phyloP scores from a whole-genome alignment of 1,140 invertebrate genomes.

The Zaprionus taronus region DNA sequence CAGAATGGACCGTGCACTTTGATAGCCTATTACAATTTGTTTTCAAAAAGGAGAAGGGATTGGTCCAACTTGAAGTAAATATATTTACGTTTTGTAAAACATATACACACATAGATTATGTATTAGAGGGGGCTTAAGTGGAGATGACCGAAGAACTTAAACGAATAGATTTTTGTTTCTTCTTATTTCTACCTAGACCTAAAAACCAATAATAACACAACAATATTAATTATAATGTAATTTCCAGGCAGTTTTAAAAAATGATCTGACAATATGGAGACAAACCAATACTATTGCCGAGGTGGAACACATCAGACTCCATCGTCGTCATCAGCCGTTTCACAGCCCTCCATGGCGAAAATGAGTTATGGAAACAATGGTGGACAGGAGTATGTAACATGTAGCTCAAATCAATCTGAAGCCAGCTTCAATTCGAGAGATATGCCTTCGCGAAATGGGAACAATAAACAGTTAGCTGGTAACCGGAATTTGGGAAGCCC shows the following conservation, averaged over 20 bases:
- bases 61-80: background rate
- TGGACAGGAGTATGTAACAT: constrained; percentile 61
- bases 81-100: background rate
- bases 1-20: background rate
- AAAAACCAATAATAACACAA: background rate
- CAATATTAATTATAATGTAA: background rate
- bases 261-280: constrained; percentile 65
- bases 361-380: constrained; percentile 53
- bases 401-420: constrained; percentile 52
- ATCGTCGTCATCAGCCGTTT: constrained; percentile 45
- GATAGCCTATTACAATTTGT: background rate
- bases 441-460: constrained; percentile 46
- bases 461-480: constrained; percentile 47
- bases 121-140: too few species aligned
- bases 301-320: constrained; percentile 59
- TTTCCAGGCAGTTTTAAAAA: constrained; percentile 13
- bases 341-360: constrained; percentile 61
- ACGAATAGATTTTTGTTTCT: background rate
- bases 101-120: too few species aligned
- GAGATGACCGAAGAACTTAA: background rate
- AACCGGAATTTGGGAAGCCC: constrained; percentile 47
- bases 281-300: constrained; percentile 78
- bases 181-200: background rate
- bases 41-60: background rate
- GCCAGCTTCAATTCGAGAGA: constrained; percentile 58